Base-by-base conservation (phyloP, 2,888 invertebrate species). In the Sialis fuliginosa region DNA sequence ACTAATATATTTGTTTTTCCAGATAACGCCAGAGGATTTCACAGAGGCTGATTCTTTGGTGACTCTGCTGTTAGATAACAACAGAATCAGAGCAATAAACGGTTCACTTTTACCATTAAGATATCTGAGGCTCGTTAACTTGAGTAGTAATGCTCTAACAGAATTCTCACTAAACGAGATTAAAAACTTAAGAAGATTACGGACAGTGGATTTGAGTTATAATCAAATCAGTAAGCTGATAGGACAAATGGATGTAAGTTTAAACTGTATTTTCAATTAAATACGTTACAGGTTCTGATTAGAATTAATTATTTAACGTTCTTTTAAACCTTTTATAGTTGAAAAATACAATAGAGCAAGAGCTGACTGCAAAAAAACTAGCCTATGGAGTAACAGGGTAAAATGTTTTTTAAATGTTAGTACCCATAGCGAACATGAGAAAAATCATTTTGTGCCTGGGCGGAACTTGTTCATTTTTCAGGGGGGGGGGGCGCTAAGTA, bases 121-220 rank as follows among this genome's bases (percentile, higher is more conserved):
- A 54, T 75, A 77, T 7, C 64, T 89, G 22, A 71, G 73, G 52
- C 75, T 72, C 52, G 70, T 84, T 40, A 87, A 87, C 64, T 67
- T 89, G 50, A 83, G 85, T 0, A 77, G 79, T 59, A 89, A 89
- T 60, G 69, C 72, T 37, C 69, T 88, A 48, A 70, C 72, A 1
- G 83, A 85, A 57, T 88, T 89, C 65, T 85, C 85, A 0, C 72
- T 88, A 57, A 77, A 81, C 60, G 84, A 88, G 62, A 75, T 88
- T 42, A 77, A 79, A 48, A 86, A 86, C 0, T 63, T 88, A 49
- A 74, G 75, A 52, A 72, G 74, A 51, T 64, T 89, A n/a, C 74
- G 74, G 43, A 70, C 77, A 10, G 72, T 88, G 47, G 87, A 87
- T 64, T 67, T 88, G 30, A 86, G 86, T 3, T 72, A 77, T 59